Evolutionary conservation across 1,140 invertebrate species (phyloP).

Genomic region (Drosophila santomea): DNA sequence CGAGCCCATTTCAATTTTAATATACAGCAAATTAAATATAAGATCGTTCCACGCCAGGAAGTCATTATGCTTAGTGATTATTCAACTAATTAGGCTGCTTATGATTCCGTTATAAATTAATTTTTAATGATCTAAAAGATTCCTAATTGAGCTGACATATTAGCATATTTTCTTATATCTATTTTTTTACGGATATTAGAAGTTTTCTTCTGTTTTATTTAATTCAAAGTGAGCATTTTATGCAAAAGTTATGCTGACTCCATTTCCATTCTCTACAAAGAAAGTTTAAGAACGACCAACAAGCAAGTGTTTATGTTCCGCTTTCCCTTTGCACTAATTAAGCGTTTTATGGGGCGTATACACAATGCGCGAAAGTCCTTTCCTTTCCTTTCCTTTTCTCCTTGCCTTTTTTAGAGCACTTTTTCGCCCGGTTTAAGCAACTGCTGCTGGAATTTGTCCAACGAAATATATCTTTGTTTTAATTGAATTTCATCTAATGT

Average conservation of each 20-base stretch:
- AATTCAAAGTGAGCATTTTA: background rate
- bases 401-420: conserved; percentile 38
- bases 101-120: background rate
- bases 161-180: too few species aligned
- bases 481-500: conserved; percentile 81
- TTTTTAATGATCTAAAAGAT: background rate
- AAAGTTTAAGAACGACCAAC: conserved; percentile 7
- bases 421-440: conserved; percentile 44
- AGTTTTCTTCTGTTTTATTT: too few species aligned
- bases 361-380: conserved; percentile 35
- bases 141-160: conserved; percentile 16
- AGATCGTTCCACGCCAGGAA: background rate
- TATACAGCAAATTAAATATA: conserved; percentile 18
- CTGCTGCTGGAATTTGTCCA: conserved; percentile 35
- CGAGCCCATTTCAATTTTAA: conserved; percentile 78
- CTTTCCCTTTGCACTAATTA: conserved; percentile 58
- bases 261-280: background rate
- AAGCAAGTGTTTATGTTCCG: conserved; percentile 23
- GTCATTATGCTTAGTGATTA: conserved; percentile 2
- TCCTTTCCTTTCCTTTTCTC: conserved; percentile 2
- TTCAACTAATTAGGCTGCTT: conserved; percentile 48
- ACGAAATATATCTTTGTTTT: conserved; percentile 80
- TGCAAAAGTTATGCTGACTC: background rate
- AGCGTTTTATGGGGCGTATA: conserved; percentile 73
- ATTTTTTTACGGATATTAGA: too few species aligned